Evolutionary conservation across 2,797 vertebrate genomes (phyloP), one percentile per base, ranked within the genome.

Genomic region (Loris lydekkerianus): DNA sequence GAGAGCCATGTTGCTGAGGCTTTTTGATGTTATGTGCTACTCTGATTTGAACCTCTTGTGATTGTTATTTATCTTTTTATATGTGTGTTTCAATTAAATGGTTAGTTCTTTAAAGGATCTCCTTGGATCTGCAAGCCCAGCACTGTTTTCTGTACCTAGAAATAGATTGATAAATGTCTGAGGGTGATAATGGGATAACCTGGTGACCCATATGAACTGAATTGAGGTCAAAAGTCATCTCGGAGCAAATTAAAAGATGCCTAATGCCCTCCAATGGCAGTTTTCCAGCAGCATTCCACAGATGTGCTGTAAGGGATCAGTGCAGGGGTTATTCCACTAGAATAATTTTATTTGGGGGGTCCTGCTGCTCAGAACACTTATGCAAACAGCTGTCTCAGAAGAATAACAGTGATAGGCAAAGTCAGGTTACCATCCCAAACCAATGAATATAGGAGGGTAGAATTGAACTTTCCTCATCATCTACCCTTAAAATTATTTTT

Each of bases 231-330:
- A 78, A 93, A 72, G 92, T 67, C 75, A 94, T 72, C 23, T 58
- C 0, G 11, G 6, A 75, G 72, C 61, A 75, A 84, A 89, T 70
- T 83, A 75, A 87, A 49, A 70, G 92, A 91, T 76, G 31, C 89
- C 90, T 76, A 86, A 91, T 95, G 87, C 63, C 86, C 85, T 83
- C 63, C 77, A 40, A 76, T 84, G 95, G 80, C 81, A 87, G 81
- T 63, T 75, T 65, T 75, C 85, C 89, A 86, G 46, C 25, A 70
- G 29, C 58, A 20, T 70, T 76, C 72, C 61, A 2, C 9, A 63
- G 31, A 17, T 60, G 23, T 49, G 34, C 20, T 92, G 88, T 43
- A 3, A 72, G n/a, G 56, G 37, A 53, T 37, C 46, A 25, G 53
- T 34, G 72, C 34, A 81, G 27, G 95, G 83, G 56, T 25, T 43